Base-by-base conservation (phyloP, 2,888 invertebrate species). In the Augiades crinisus region DNA sequence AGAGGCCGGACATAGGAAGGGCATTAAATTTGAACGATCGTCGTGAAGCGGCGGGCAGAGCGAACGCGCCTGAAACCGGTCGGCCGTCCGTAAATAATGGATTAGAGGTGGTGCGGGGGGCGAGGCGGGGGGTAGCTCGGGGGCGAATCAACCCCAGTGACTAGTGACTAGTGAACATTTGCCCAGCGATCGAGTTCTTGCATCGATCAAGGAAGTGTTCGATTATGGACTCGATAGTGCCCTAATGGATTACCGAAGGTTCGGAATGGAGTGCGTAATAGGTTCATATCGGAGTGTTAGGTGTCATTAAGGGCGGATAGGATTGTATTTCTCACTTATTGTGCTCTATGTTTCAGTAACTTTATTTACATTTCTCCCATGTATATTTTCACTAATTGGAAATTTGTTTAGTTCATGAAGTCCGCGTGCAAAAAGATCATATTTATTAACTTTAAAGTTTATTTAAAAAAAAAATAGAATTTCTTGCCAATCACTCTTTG, bases 1-100 rank as follows among this genome's bases (percentile, higher is more conserved):
- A 76, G 80, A 81, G 82, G 73, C 86, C 88, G 87, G 87, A 88
- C 87, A 88, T 87, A 87, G 86, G 86, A 88, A 88, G 86, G 86
- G 83, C 84, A 86, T 86, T 85, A 85, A 81, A 81, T 86, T 86
- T 83, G 85, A 84, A 83, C 82, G 84, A 81, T 83, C 80, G 80
- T 77, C 77, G 81, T 77, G 77, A 71, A 75, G 75, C 78, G 75
- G 73, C 76, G 71, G 77, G 75, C 76, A 77, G 79, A 80, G 73
- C 81, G 77, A 82, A 80, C 86, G 80, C 82, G 86, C 82, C 84
- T 81, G 83, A 82, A 89, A 87, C 89, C 86, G 85, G 90, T 88
- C 82, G 84, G 77, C 81, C 79, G 84, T 81, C 84, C 84, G 85
- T 86, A 84, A 88, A 87, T 86, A 90, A 87, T 87, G 86, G 86